Conservation (phyloP, 1,140 invertebrate genomes). For the Brachionus koreanus region DNA sequence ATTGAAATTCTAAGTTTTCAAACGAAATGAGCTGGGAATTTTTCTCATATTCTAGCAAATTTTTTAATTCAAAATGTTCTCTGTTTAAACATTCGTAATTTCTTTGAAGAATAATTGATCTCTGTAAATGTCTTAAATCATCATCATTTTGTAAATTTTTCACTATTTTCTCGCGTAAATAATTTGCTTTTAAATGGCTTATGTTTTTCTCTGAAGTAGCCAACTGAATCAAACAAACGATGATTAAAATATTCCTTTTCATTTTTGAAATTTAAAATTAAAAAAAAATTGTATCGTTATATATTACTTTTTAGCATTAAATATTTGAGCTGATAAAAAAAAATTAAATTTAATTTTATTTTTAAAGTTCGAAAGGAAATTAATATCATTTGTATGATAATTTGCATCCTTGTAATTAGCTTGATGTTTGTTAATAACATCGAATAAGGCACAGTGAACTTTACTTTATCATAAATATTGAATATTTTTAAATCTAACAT, state of each 20-base stretch:
- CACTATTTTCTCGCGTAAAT: background rate
- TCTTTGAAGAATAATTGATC: background rate
- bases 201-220: background rate
- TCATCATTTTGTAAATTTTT: background rate
- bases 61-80: background rate
- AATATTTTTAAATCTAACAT: background rate
- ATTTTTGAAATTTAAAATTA: background rate
- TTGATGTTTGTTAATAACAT: background rate
- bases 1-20: background rate
- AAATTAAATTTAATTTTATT: background rate
- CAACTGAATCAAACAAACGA: background rate
- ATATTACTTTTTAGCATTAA: background rate
- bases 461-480: background rate
- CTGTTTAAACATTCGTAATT: constrained; percentile 14
- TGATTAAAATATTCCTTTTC: background rate
- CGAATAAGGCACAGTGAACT: background rate
- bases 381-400: background rate
- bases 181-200: background rate
- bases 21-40: background rate
- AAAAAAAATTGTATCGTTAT: background rate
- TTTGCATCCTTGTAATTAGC: background rate
- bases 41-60: background rate
- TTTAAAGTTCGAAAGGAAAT: background rate
- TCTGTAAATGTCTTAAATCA: background rate
- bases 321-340: background rate